Conservation (phyloP, 2,113 vertebrate genomes). For the Equus przewalskii region DNA sequence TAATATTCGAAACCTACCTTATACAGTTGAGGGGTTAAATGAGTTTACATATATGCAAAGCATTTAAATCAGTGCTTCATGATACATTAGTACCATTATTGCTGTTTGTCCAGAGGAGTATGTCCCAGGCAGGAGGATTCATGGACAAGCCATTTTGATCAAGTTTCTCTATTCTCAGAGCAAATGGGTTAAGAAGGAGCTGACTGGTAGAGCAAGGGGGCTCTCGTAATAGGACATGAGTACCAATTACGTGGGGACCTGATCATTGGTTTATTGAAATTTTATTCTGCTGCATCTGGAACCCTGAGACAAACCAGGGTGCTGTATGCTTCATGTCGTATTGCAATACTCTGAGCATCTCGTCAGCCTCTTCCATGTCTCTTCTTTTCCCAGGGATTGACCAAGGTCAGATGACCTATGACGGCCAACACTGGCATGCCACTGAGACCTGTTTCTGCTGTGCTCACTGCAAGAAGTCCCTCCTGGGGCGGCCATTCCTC, state of each 20-base stretch:
- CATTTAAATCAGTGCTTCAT: background rate
- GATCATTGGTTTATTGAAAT: rapidly evolving
- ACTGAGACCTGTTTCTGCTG: constrained; percentile 98
- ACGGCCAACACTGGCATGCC: constrained; percentile 99
- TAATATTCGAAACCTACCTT: background rate
- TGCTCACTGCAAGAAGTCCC: constrained; percentile 96
- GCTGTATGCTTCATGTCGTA: rapidly evolving
- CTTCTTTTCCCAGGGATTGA: constrained; percentile 92
- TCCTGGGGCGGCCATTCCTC: constrained; percentile 97
- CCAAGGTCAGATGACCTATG: constrained; percentile 99
- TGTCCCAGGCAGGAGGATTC: background rate
- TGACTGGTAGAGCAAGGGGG: no score
- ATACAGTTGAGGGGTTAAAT: background rate
- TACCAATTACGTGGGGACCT: rapidly evolving
- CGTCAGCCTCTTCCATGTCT: background rate
- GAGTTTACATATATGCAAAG: background rate
- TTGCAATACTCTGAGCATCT: background rate
- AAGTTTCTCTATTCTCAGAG: background rate
- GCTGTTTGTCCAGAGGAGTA: background rate
- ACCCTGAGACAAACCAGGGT: background rate
- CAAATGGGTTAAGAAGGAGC: background rate
- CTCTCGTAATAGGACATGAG: rapidly evolving
- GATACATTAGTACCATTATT: background rate
- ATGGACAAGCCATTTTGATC: background rate
- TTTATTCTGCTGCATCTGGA: background rate